Base-by-base conservation (phyloP, 2,797 vertebrate species). In the Cephalopachus bancanus region DNA sequence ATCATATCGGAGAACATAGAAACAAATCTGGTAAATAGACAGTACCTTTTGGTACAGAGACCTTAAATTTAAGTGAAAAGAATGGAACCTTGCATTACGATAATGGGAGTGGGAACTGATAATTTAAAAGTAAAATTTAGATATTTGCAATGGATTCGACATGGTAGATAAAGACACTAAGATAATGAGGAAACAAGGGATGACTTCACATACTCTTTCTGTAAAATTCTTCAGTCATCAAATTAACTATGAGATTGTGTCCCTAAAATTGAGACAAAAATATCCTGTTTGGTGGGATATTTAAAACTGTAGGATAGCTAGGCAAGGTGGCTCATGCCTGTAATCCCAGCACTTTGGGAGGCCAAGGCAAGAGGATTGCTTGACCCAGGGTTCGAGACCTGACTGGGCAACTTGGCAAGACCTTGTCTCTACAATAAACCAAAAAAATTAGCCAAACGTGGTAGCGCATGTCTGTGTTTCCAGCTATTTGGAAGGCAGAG, bases 1-100 rank as follows among this genome's bases (percentile, higher is more conserved):
- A 76, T 81, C 67, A 92, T 20, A 91, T 33, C 64, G 88, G 51
- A 95, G 20, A 93, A 49, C 69, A 67, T 2, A 20, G 80, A 69
- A 81, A 86, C 24, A 65, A 79, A 79, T 71, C 59, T 83, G 24
- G 26, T 72, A 86, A 69, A 24, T 37, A 72, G 33, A 10, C 65
- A 44, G 44, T 44, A 44, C 44, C 44, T 44, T 71, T 64, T 84
- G 28, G 30, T 67, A 87, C 57, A 26, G 26, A 72, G 24, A 10
- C 55, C 89, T 64, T 71, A 22, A 69, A 83, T 91, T 81, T 44
- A 91, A 64, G n/a, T 30, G 37, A 85, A 8, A 69, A 55, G 17
- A 74, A 81, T n/a, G 17, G 89, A 81, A 65, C 3, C 53, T 20
- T 57, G 49, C 91, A 64, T 79, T 84, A n/a, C 19, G 74, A 67